These are phyloP conservation scores for Clitarchus hookeri DNA, from an alignment of 2,888 invertebrate species.

Conservation along the genomic window DNA sequence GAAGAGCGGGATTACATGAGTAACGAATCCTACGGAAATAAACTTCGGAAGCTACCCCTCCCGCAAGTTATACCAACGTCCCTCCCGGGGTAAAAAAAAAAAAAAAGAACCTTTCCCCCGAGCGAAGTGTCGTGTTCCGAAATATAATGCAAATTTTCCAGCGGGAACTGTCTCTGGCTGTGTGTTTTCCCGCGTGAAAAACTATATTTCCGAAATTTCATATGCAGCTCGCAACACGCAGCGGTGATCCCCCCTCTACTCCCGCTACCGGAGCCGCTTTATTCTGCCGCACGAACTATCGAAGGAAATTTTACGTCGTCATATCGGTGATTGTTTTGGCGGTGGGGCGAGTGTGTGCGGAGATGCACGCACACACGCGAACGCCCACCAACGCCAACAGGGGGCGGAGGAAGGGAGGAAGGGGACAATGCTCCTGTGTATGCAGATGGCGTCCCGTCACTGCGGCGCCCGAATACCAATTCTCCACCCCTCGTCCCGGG, in stretches of 20 bases:
- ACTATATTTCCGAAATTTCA: slow-evolving; percentile 4
- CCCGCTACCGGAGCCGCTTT: not conserved
- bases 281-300: slow-evolving; percentile 10
- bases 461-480: not conserved
- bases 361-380: not conserved
- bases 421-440: not conserved
- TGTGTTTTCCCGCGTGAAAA: not conserved
- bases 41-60: not conserved
- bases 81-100: not conserved
- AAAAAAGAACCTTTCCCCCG: not conserved
- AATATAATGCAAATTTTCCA: not conserved
- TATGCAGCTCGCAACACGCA: not conserved
- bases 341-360: not conserved
- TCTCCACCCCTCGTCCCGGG: not conserved
- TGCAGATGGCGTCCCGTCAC: not conserved
- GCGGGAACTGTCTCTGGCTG: not conserved
- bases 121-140: not conserved
- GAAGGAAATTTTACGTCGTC: slow-evolving; percentile 14
- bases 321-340: not conserved
- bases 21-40: not conserved
- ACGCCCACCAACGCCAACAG: not conserved
- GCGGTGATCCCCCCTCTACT: not conserved
- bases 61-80: not conserved
- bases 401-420: too few species aligned
- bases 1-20: not conserved